Percentiles rank a stretch among this genome's conserved stretches.
These are phyloP conservation scores for Dascillus cervinus DNA, from an alignment of 2,888 invertebrate species.

Conservation along the genomic window DNA sequence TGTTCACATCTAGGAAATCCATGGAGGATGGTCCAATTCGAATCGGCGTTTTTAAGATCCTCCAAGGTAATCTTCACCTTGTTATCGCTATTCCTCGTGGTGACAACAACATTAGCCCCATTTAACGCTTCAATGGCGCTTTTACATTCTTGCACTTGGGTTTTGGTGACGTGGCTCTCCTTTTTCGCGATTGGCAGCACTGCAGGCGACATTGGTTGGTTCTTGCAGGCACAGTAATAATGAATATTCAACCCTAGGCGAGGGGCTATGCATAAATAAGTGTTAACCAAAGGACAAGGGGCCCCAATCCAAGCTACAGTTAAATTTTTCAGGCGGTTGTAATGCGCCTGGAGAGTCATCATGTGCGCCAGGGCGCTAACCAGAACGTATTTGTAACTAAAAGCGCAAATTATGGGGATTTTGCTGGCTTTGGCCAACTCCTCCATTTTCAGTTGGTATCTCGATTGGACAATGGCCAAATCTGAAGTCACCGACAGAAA, in stretches of 20 bases:
- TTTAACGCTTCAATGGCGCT: slow-evolving; percentile 1
- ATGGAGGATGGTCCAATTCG: slow-evolving; percentile 13
- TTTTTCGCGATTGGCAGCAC: slow-evolving; percentile 5
- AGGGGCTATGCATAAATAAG: slow-evolving; percentile 13
- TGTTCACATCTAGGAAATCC: slow-evolving; percentile 9
- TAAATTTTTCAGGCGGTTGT: slow-evolving; percentile 11
- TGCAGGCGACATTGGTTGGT: slow-evolving; percentile 5
- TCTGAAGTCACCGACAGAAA: slow-evolving; percentile 10
- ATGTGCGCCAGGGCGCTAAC: slow-evolving; percentile 10
- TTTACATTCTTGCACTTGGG: slow-evolving; percentile 10
- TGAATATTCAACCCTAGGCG: slow-evolving; percentile 14
- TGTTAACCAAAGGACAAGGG: slow-evolving; percentile 12
- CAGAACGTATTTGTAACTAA: slow-evolving; percentile 5
- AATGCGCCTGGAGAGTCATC: slow-evolving; percentile 13
- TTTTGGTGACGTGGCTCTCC: slow-evolving; percentile 4
- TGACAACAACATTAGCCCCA: slow-evolving; percentile 9
- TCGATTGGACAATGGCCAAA: slow-evolving; percentile 11
- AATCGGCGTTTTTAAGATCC: slow-evolving; percentile 10
- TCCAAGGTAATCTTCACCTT: slow-evolving; percentile 5
- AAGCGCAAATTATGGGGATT: slow-evolving; percentile 12
- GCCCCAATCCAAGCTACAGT: slow-evolving; percentile 14
- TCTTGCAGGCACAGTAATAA: slow-evolving; percentile 8
- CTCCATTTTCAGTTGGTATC: slow-evolving; percentile 11
- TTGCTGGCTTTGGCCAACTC: slow-evolving; percentile 8
- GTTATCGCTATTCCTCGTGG: slow-evolving; percentile 4